A percentile compares a stretch with the other conserved stretches of the same genome.
These are phyloP conservation scores for Formica exsecta DNA, from an alignment of 1,140 invertebrate species.

Conservation along the genomic window DNA sequence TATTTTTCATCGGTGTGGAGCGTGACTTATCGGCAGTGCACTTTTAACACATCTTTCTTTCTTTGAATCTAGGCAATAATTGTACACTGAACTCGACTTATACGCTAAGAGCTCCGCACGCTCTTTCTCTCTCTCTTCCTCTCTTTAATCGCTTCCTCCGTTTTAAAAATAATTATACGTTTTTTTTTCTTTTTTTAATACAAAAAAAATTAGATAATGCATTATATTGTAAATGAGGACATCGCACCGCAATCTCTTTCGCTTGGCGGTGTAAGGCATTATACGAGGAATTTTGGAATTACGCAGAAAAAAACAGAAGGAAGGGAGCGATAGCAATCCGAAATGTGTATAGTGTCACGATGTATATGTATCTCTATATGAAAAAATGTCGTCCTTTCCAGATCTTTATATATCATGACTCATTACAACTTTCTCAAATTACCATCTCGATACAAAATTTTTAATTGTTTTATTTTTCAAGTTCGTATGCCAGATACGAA, in stretches of 20 bases:
- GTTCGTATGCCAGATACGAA: conserved; percentile 61
- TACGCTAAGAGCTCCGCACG: conserved; percentile 71
- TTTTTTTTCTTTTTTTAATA: conserved; percentile 72
- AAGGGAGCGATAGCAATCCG: conserved; percentile 64
- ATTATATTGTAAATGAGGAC: conserved; percentile 69
- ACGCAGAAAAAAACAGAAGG: conserved; percentile 73
- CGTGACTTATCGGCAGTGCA: conserved; percentile 59
- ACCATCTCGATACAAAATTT: conserved; percentile 55
- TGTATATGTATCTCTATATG: conserved; percentile 25
- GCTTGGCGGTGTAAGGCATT: conserved; percentile 55
- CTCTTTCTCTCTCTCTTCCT: no score
- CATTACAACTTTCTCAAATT: conserved; percentile 32
- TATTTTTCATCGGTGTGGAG: conserved; percentile 69
- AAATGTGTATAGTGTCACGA: conserved; percentile 40
- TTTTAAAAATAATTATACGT: conserved; percentile 79
- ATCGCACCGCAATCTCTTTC: conserved; percentile 75
- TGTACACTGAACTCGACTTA: conserved; percentile 74
- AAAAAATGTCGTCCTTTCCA: conserved; percentile 49
- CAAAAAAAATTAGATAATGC: conserved; percentile 78
- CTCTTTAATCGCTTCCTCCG: conserved; percentile 59
- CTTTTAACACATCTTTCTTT: conserved; percentile 41
- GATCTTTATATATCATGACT: conserved; percentile 39
- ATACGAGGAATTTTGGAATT: conserved; percentile 68
- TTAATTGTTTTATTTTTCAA: conserved; percentile 49
- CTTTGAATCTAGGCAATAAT: conserved; percentile 69